phyloP scores from a whole-genome alignment of 2,113 vertebrate species.

The Syngnathus scovelli region DNA sequence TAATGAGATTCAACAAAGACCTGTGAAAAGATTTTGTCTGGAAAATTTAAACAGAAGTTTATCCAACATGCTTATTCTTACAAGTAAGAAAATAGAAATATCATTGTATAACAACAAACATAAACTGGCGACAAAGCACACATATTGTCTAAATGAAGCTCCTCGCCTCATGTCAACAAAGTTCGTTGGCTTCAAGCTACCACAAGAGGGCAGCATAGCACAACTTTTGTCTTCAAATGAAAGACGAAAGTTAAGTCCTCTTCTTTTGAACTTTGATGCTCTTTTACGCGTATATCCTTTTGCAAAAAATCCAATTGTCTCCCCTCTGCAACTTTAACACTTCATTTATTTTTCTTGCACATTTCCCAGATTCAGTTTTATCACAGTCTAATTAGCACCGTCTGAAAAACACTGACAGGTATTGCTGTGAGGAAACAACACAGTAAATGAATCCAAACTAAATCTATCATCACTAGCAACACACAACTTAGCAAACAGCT shows the following conservation, averaged over 20 bases:
- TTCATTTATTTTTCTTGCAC: not conserved
- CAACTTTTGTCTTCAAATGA: too few species aligned
- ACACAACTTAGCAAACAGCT: not conserved
- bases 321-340: not conserved
- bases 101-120: too few species aligned
- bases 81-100: too few species aligned
- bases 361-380: constrained; percentile 35
- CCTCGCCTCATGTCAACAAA: too few species aligned
- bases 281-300: not conserved
- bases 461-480: not conserved
- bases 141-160: too few species aligned
- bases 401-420: constrained; percentile 8
- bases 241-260: constrained; percentile 15
- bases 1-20: constrained; percentile 1
- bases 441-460: not conserved
- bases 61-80: not conserved
- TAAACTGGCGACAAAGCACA: too few species aligned
- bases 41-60: not conserved
- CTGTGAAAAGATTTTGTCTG: not conserved
- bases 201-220: too few species aligned
- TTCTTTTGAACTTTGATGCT: constrained; percentile 36
- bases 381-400: constrained; percentile 44
- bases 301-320: not conserved
- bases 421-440: not conserved
- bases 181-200: too few species aligned